Evolutionary conservation across 2,797 vertebrate species (phyloP), one percentile per base, ranked within the genome.

Genomic region (Phataginus tetradactyla): DNA sequence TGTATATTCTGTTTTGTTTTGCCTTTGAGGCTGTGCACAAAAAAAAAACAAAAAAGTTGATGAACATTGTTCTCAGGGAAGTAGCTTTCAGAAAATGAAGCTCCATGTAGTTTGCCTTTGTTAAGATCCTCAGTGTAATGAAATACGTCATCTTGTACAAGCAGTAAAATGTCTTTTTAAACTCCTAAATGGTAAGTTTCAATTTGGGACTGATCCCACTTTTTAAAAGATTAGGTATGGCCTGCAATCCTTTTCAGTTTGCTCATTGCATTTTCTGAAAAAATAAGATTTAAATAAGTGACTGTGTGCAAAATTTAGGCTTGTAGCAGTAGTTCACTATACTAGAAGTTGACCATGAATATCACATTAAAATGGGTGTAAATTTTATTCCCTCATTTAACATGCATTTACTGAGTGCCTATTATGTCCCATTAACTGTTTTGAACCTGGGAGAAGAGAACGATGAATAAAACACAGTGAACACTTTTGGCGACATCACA

Each of bases 151-250:
- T 78, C 5, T 34, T 91, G 25, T 20, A 81, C 42, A 21, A 68
- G 66, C 7, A 57, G 10, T 49, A 69, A 20, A 45, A 80, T 94
- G 93, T 6, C 53, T 72, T 75, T 81, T 20, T 51, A 77, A 90
- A 88, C 21, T 87, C 68, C 14, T 29, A 81, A 84, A 74, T 84
- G 13, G 7, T 90, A 39, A 80, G 4, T 94, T 92, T 96, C 49
- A 72, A 37, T 91, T 51, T 90, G 5, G 23, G 32, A 15, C 4
- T 34, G 13, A 78, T 34, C 13, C 13, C 1, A 27, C 25, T 75
- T 3, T 94, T 94, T 20, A 21, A 81, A 96, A 85, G 42, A 51
- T 64, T 87, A 69, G 5, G 39, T 79, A 71, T 66, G 51, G 1
- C 23, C 39, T 3, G 0, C 15, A 14, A 72, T 75, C 12, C 27